phyloP scores from a whole-genome alignment of 1,140 invertebrate species.

The Lepidurus couesii region DNA sequence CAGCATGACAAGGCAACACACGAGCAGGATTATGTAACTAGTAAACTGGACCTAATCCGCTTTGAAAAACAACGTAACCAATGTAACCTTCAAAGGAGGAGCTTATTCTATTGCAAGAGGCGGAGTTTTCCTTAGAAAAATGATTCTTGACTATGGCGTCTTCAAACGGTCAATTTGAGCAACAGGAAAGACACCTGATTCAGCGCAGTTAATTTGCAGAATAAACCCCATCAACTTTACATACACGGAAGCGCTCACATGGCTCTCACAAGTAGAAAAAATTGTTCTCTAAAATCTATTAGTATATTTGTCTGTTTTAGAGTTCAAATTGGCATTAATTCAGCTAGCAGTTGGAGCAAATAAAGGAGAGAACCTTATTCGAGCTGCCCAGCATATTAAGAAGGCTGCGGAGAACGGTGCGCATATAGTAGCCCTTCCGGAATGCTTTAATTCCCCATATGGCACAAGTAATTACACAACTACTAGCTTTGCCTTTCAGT shows the following conservation, averaged over 20 bases:
- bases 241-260: neutral
- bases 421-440: slow-evolving; percentile 72
- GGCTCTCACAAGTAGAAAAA: slow-evolving; percentile 2
- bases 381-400: slow-evolving; percentile 64
- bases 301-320: slow-evolving; percentile 37
- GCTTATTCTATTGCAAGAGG: neutral
- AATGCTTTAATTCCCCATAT: slow-evolving; percentile 93
- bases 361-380: slow-evolving; percentile 67
- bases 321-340: slow-evolving; percentile 62
- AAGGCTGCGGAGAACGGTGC: slow-evolving; percentile 67
- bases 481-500: neutral
- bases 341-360: slow-evolving; percentile 69
- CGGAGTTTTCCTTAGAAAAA: neutral
- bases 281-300: neutral
- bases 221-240: neutral
- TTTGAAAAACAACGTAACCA: neutral
- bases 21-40: neutral
- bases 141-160: neutral
- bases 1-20: slow-evolving; percentile 14
- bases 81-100: neutral
- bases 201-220: neutral
- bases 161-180: neutral
- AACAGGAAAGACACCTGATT: neutral
- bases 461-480: slow-evolving; percentile 61
- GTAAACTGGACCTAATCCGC: neutral